phyloP scores from a whole-genome alignment of 2,888 invertebrate species.

The Anarsia innoxiella region DNA sequence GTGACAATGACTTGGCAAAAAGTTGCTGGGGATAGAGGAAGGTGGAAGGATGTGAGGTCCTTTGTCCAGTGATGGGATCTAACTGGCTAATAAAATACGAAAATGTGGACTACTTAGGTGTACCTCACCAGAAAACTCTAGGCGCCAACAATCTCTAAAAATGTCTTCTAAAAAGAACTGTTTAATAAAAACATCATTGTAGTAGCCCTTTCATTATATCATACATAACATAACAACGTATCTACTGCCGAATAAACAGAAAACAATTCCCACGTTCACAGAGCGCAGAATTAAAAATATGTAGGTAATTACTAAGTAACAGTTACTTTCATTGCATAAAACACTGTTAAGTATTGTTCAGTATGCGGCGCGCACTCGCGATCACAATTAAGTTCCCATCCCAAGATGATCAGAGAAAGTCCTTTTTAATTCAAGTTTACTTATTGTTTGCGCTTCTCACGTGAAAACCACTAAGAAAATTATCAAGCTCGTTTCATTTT shows the following conservation, averaged over 20 bases:
- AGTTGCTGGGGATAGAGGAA: too few relatives aligned
- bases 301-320: slow-evolving; percentile 29
- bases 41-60: too few relatives aligned
- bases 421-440: slow-evolving; percentile 25
- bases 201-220: too few relatives aligned
- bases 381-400: slow-evolving; percentile 21
- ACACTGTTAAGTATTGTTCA: slow-evolving; percentile 19
- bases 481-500: too few relatives aligned
- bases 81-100: too few relatives aligned
- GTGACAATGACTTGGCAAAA: too few relatives aligned
- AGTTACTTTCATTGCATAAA: slow-evolving; percentile 65
- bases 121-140: too few relatives aligned
- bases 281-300: slow-evolving; percentile 22
- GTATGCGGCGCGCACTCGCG: neutral
- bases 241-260: slow-evolving; percentile 1
- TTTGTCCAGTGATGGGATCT: too few relatives aligned
- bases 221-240: neutral
- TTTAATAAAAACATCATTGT: too few relatives aligned
- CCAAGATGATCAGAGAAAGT: slow-evolving; percentile 31
- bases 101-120: too few relatives aligned
- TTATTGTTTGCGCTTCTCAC: slow-evolving; percentile 30
- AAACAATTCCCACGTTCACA: slow-evolving; percentile 13
- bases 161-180: too few relatives aligned
- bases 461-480: slow-evolving; percentile 26
- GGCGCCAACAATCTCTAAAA: too few relatives aligned